A percentile compares a stretch with the other conserved stretches of the same genome.
These are phyloP conservation scores for Corythornis madagascariensis DNA, from an alignment of 2,113 vertebrate genomes.

Conservation along the genomic window DNA sequence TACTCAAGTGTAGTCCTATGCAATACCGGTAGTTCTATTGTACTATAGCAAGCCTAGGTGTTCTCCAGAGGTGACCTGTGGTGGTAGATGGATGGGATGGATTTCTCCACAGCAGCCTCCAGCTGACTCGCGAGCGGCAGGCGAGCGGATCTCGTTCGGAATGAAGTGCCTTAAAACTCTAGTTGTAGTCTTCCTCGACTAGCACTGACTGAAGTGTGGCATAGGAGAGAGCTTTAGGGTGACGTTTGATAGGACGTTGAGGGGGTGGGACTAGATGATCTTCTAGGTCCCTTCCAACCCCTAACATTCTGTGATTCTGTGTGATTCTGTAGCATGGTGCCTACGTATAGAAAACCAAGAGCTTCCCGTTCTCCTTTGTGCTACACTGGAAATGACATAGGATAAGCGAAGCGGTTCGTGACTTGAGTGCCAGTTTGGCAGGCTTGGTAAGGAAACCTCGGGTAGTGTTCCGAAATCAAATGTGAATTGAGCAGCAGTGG, in stretches of 20 bases:
- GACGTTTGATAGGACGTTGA: not conserved
- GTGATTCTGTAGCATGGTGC: slow-evolving; percentile 52
- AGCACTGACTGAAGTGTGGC: slow-evolving; percentile 83
- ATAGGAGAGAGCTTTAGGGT: slow-evolving; percentile 54
- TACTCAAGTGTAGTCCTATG: slow-evolving; percentile 87
- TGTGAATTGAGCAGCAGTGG: slow-evolving; percentile 38
- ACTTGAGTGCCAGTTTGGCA: slow-evolving; percentile 68
- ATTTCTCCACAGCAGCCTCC: slow-evolving; percentile 66
- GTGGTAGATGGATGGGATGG: slow-evolving; percentile 55
- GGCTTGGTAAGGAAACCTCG: slow-evolving; percentile 40
- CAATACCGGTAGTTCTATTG: slow-evolving; percentile 82
- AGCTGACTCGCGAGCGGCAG: slow-evolving; percentile 58
- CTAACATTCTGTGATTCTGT: too few species aligned
- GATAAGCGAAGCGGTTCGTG: slow-evolving; percentile 48
- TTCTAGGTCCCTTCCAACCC: too few species aligned
- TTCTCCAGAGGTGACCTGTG: slow-evolving; percentile 64
- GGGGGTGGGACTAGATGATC: not conserved
- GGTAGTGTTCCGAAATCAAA: slow-evolving; percentile 47
- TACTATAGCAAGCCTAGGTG: slow-evolving; percentile 74
- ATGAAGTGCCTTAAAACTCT: slow-evolving; percentile 90
- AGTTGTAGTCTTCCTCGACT: slow-evolving; percentile 75
- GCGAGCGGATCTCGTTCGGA: slow-evolving; percentile 74
- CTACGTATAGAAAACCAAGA: slow-evolving; percentile 62
- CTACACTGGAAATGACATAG: slow-evolving; percentile 62
- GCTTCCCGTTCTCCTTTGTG: slow-evolving; percentile 72